A percentile compares a stretch with the other conserved stretches of the same genome.
Evolutionary conservation across 2,113 vertebrate species (phyloP).

Genomic region (Ictalurus furcatus): DNA sequence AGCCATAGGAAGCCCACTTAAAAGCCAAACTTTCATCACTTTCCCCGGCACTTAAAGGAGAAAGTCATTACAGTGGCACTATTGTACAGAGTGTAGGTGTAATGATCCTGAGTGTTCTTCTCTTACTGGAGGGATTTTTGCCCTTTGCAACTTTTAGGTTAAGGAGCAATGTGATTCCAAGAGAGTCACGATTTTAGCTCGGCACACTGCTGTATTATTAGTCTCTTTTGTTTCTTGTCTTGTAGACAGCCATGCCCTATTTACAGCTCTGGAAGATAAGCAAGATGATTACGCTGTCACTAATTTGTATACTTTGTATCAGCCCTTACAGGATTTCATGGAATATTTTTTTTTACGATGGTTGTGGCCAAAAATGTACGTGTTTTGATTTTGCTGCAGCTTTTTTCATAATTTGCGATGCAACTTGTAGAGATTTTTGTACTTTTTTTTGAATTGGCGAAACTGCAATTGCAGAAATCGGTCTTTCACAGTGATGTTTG

Average conservation of each 20-base stretch:
- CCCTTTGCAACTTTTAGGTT: not conserved
- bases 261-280: not conserved
- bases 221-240: not conserved
- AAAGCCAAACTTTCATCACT: slow-evolving; percentile 45
- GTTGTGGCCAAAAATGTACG: no score
- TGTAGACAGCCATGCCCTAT: not conserved
- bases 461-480: no score
- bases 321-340: no score
- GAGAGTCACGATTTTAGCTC: not conserved
- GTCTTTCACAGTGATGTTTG: no score
- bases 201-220: not conserved
- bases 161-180: not conserved
- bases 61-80: slow-evolving; percentile 25
- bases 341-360: no score
- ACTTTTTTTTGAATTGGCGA: no score
- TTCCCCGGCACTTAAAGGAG: slow-evolving; percentile 33
- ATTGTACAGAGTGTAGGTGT: not conserved
- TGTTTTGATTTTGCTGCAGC: no score
- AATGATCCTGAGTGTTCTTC: not conserved
- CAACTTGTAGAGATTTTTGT: no score
- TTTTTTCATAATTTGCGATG: no score
- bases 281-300: not conserved
- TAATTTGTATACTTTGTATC: not conserved
- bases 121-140: not conserved
- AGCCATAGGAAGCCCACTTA: slow-evolving; percentile 17